Conservation (phyloP, 2,888 invertebrate species). For the Scaptomyza caliginosa region DNA sequence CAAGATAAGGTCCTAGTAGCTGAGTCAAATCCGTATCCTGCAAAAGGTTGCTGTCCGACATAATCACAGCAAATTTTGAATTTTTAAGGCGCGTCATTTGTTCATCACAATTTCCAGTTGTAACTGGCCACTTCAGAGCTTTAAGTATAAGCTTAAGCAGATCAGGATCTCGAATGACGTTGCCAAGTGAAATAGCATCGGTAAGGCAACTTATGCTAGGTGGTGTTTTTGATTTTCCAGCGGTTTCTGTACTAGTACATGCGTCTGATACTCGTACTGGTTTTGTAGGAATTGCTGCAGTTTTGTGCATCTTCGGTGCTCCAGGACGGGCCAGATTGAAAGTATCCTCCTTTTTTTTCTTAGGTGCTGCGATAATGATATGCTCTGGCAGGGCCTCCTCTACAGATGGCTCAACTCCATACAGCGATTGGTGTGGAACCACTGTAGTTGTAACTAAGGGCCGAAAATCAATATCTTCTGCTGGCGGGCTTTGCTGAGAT, state of each 20-base stretch:
- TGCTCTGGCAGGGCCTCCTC: conserved; percentile 69
- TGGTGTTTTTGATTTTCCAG: conserved; percentile 27
- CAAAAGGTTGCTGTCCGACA: conserved; percentile 81
- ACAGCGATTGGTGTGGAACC: conserved; percentile 48
- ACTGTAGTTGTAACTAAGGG: conserved; percentile 54
- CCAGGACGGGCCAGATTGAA: conserved; percentile 9
- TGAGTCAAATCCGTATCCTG: conserved; percentile 83
- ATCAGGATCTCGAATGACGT: conserved; percentile 83
- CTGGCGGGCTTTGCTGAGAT: conserved; percentile 48
- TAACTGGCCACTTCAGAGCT: conserved; percentile 83
- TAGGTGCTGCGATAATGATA: conserved; percentile 70
- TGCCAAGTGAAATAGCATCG: conserved; percentile 81
- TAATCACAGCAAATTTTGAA: conserved; percentile 81
- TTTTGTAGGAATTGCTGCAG: conserved; percentile 19
- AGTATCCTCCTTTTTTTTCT: conserved; percentile 64
- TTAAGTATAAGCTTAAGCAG: conserved; percentile 83
- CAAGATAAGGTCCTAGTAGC: conserved; percentile 81
- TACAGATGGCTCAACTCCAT: conserved; percentile 57
- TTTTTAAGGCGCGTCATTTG: conserved; percentile 81
- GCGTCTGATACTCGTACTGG: conserved; percentile 10
- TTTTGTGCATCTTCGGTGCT: conserved; percentile 41
- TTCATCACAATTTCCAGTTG: conserved; percentile 71
- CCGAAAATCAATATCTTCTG: conserved; percentile 28
- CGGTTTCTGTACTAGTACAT: conserved; percentile 25
- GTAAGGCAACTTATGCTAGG: conserved; percentile 66